phyloP scores from a whole-genome alignment of 2,888 invertebrate genomes.

The Anaspis maculata region DNA sequence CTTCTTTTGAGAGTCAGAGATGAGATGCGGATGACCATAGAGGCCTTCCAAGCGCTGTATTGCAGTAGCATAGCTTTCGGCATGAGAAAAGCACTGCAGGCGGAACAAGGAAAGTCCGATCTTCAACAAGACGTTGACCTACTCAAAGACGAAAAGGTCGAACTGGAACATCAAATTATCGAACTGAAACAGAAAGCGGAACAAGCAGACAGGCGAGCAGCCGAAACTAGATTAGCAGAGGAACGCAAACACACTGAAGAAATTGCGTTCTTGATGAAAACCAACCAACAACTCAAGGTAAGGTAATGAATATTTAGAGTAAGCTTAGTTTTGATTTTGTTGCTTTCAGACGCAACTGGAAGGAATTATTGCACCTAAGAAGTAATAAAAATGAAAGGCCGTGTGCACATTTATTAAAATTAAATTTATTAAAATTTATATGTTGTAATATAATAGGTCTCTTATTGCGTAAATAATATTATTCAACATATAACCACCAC shows the following conservation, averaged over 20 bases:
- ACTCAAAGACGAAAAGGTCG: slow-evolving; percentile 57
- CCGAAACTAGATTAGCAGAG: slow-evolving; percentile 78
- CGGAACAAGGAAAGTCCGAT: slow-evolving; percentile 83
- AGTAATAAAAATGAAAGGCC: slow-evolving; percentile 57
- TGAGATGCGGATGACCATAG: slow-evolving; percentile 93
- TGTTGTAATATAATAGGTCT: background rate
- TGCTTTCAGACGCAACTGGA: slow-evolving; percentile 76
- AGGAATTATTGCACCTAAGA: slow-evolving; percentile 91
- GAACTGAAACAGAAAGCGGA: slow-evolving; percentile 65
- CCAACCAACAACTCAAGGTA: slow-evolving; percentile 88
- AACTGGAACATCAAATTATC: slow-evolving; percentile 54
- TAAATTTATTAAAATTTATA: background rate
- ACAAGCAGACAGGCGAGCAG: slow-evolving; percentile 71
- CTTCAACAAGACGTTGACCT: slow-evolving; percentile 65
- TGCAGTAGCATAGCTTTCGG: slow-evolving; percentile 97
- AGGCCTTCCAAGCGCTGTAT: slow-evolving; percentile 92
- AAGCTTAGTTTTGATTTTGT: slow-evolving; percentile 6
- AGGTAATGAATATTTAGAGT: background rate
- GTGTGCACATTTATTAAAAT: background rate
- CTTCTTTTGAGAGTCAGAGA: slow-evolving; percentile 85
- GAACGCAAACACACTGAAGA: slow-evolving; percentile 91
- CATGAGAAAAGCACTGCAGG: slow-evolving; percentile 94
- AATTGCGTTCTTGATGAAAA: slow-evolving; percentile 84
- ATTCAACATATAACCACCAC: slow-evolving; percentile 20
- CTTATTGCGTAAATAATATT: background rate